Conservation (phyloP, 2,113 vertebrate species). For the Notothenia coriiceps region DNA sequence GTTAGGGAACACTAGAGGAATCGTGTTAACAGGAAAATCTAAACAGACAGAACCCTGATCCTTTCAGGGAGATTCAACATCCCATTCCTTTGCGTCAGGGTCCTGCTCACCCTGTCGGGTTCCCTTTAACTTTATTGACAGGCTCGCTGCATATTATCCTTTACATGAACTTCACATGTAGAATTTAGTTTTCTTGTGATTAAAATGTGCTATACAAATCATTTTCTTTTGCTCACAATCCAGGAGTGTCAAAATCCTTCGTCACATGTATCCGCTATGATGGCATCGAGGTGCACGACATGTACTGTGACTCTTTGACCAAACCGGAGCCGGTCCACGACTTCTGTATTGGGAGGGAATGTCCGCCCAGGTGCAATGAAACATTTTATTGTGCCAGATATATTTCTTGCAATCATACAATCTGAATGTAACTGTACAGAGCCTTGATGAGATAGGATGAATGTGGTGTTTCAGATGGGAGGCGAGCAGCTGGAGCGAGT, state of each 20-base stretch:
- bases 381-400: not conserved
- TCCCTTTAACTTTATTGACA: no score
- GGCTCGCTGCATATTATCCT: no score
- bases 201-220: not conserved
- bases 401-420: not conserved
- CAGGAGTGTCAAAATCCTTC: constrained; percentile 93
- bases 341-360: constrained; percentile 96
- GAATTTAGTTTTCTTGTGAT: not conserved
- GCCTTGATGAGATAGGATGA: not conserved
- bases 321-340: constrained; percentile 95
- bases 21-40: no score
- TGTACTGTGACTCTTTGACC: constrained; percentile 94
- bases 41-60: no score
- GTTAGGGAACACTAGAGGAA: no score
- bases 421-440: not conserved
- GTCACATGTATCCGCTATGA: constrained; percentile 97
- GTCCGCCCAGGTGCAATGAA: constrained; percentile 91
- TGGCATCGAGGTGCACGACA: constrained; percentile 94
- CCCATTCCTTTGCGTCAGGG: no score
- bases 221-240: not conserved
- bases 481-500: constrained; percentile 98
- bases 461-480: constrained; percentile 88
- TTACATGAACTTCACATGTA: no score
- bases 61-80: no score
- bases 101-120: no score